These are phyloP conservation scores for Rhingia campestris DNA, from an alignment of 2,888 invertebrate species.

Conservation along the genomic window DNA sequence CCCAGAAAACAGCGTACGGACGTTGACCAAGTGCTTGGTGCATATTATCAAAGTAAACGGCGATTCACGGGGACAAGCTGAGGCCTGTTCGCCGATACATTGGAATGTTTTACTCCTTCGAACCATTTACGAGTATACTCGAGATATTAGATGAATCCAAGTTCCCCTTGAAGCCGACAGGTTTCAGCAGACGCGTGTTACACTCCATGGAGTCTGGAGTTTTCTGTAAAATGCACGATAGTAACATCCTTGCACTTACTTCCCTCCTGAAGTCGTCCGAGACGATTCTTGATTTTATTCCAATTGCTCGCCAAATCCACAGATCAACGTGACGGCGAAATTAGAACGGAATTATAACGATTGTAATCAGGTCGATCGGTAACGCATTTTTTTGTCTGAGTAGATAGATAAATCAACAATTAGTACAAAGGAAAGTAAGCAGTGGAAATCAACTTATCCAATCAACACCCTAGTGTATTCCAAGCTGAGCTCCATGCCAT, in stretches of 20 bases:
- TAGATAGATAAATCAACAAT: too few relatives aligned
- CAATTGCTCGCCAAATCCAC: slow-evolving; percentile 76
- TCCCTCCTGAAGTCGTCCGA: slow-evolving; percentile 77
- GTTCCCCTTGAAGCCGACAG: slow-evolving; percentile 74
- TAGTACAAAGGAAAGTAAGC: too few relatives aligned
- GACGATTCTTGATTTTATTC: slow-evolving; percentile 76
- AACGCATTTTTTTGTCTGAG: too few relatives aligned
- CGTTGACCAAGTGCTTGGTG: slow-evolving; percentile 71
- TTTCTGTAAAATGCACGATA: slow-evolving; percentile 74
- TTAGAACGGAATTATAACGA: slow-evolving; percentile 62
- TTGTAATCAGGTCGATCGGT: too few relatives aligned
- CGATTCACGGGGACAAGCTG: slow-evolving; percentile 51
- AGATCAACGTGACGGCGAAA: slow-evolving; percentile 65
- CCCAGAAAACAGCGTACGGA: slow-evolving; percentile 66
- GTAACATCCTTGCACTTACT: slow-evolving; percentile 71
- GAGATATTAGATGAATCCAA: slow-evolving; percentile 72
- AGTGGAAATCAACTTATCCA: too few relatives aligned
- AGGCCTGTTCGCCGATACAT: slow-evolving; percentile 76
- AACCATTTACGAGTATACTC: slow-evolving; percentile 31
- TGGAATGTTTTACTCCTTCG: slow-evolving; percentile 75
- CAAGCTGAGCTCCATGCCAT: too few relatives aligned
- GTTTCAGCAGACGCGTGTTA: slow-evolving; percentile 75
- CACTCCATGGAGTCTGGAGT: slow-evolving; percentile 77
- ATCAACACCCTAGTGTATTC: too few relatives aligned
- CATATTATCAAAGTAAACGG: slow-evolving; percentile 76